Conservation (phyloP, 30 jellyfish, hydroid and myxozoan species). For the Cassiopea xamachana region DNA sequence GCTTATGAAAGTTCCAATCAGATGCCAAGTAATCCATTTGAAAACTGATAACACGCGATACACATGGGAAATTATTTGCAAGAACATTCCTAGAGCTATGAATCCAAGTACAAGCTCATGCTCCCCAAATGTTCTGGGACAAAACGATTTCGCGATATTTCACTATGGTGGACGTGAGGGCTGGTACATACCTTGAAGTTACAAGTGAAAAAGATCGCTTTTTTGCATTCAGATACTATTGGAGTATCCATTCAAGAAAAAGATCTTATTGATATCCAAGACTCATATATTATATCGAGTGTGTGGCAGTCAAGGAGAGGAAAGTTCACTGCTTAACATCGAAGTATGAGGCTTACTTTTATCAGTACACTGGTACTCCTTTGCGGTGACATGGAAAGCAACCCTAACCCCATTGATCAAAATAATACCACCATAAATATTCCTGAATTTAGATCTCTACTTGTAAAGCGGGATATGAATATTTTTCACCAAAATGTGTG, state of each 20-base stretch:
- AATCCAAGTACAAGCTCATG: too few relatives aligned
- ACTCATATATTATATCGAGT: slow-evolving; percentile 47
- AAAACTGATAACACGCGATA: too few relatives aligned
- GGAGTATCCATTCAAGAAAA: slow-evolving; percentile 41
- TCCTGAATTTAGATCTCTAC: slow-evolving; percentile 32
- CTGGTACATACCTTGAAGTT: neutral
- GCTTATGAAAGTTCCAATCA: too few relatives aligned
- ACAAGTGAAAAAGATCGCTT: slow-evolving; percentile 37
- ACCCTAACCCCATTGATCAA: slow-evolving; percentile 26
- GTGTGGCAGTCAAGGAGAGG: slow-evolving; percentile 57
- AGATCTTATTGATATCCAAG: slow-evolving; percentile 11
- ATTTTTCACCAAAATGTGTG: slow-evolving; percentile 77
- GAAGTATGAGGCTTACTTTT: slow-evolving; percentile 23
- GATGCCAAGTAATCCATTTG: too few relatives aligned
- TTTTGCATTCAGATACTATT: slow-evolving; percentile 21
- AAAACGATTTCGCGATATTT: too few relatives aligned
- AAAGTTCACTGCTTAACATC: slow-evolving; percentile 22
- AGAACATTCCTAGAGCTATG: too few relatives aligned
- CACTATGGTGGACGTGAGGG: too few relatives aligned
- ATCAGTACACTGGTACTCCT: slow-evolving; percentile 24
- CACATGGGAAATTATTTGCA: too few relatives aligned
- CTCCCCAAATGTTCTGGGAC: too few relatives aligned
- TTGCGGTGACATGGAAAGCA: slow-evolving; percentile 29
- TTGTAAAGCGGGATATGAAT: slow-evolving; percentile 55
- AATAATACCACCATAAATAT: slow-evolving; percentile 23